Percentiles rank a stretch among this genome's conserved stretches.
These are phyloP conservation scores for Meiosimyza platycephala DNA, from an alignment of 2,888 invertebrate genomes.

Conservation along the genomic window DNA sequence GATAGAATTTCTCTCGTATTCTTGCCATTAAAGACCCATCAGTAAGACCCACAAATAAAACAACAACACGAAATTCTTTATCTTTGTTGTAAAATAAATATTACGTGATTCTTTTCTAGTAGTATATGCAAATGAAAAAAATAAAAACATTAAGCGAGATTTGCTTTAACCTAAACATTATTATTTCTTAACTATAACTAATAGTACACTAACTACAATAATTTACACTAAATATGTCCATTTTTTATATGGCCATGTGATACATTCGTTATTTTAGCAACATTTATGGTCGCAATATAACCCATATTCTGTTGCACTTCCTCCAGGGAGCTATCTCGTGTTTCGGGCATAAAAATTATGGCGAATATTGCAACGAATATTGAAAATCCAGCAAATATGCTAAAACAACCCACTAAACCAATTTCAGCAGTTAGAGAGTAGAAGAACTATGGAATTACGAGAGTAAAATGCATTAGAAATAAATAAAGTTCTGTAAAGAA, in stretches of 20 bases:
- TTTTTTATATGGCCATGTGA: constrained; percentile 49
- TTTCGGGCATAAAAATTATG: constrained; percentile 57
- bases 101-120: too few relatives aligned
- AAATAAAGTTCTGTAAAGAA: not conserved
- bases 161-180: too few relatives aligned
- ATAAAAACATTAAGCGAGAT: too few relatives aligned
- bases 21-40: too few relatives aligned
- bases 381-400: constrained; percentile 56
- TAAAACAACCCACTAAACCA: constrained; percentile 47
- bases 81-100: too few relatives aligned
- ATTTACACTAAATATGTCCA: constrained; percentile 23
- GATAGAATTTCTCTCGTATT: too few relatives aligned
- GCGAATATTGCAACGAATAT: constrained; percentile 54
- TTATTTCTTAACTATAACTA: not conserved
- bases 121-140: too few relatives aligned
- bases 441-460: constrained; percentile 43
- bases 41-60: too few relatives aligned
- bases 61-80: too few relatives aligned
- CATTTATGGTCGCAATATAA: constrained; percentile 41
- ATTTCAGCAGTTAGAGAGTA: constrained; percentile 49
- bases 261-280: constrained; percentile 44
- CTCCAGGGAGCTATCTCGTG: constrained; percentile 52
- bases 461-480: not conserved
- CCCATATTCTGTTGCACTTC: constrained; percentile 54
- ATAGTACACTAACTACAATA: not conserved